These are phyloP conservation scores for Pygoscelis adeliae DNA, from an alignment of 2,113 vertebrate species.

Conservation along the genomic window DNA sequence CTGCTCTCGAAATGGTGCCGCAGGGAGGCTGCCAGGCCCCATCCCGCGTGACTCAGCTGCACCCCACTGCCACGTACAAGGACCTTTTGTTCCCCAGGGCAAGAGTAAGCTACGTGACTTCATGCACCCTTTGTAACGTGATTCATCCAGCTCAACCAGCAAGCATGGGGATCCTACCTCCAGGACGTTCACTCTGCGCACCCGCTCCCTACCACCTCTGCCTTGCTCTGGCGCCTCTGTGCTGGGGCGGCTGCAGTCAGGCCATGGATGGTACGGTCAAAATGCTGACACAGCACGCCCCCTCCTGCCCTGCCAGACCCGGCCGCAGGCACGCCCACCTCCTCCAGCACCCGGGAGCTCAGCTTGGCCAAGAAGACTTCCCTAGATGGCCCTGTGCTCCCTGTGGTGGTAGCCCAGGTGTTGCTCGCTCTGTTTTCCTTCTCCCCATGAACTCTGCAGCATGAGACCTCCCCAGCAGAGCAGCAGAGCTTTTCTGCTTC, in stretches of 20 bases:
- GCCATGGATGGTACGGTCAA: accelerated
- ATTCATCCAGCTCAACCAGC: not conserved
- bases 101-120: not conserved
- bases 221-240: not conserved
- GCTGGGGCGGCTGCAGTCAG: not conserved
- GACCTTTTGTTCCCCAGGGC: not conserved
- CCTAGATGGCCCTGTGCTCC: not conserved
- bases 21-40: not conserved
- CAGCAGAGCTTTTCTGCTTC: not conserved
- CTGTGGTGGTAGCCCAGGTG: accelerated
- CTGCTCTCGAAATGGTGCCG: accelerated
- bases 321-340: not conserved
- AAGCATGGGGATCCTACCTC: not conserved
- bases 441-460: not conserved
- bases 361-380: not conserved
- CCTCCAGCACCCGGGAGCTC: not conserved
- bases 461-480: not conserved
- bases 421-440: accelerated
- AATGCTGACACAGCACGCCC: not conserved
- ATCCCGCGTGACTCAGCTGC: not conserved
- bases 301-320: not conserved
- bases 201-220: not conserved
- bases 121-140: accelerated
- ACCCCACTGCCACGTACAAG: not conserved
- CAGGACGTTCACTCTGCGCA: not conserved